Conservation (phyloP, 1,140 invertebrate genomes). For the Subanguina moxae region DNA sequence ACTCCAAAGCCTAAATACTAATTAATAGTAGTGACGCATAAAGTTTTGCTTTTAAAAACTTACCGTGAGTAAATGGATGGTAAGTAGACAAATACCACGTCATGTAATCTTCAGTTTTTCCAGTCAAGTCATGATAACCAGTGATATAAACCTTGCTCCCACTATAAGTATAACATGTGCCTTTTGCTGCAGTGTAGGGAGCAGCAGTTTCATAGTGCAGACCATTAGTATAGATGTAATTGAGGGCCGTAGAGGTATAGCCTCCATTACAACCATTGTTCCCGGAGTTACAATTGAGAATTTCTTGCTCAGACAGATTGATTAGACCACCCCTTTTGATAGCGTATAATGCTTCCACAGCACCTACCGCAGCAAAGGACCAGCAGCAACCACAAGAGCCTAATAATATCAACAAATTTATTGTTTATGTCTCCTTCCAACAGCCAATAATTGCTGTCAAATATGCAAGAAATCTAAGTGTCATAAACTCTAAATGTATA, state of each 20-base stretch:
- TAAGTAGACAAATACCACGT: too few species aligned
- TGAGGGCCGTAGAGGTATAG: neutral
- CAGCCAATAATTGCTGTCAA: too few species aligned
- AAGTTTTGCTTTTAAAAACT: neutral
- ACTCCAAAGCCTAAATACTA: neutral
- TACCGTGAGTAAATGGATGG: too few species aligned
- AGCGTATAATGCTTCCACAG: neutral
- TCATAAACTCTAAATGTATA: too few species aligned
- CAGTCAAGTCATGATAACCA: too few species aligned
- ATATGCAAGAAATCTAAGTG: too few species aligned
- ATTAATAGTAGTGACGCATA: neutral
- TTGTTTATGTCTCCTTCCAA: too few species aligned
- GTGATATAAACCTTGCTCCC: too few species aligned
- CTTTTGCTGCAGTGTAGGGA: neutral
- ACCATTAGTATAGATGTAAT: conserved; percentile 1
- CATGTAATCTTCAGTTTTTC: too few species aligned
- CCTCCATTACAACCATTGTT: conserved; percentile 1
- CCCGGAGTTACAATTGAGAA: neutral
- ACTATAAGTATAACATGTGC: neutral
- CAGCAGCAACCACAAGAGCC: conserved; percentile 4
- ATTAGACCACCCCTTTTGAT: neutral
- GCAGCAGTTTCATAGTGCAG: neutral
- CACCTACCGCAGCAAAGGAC: conserved; percentile 1
- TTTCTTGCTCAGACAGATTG: conserved; percentile 4
- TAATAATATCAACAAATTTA: neutral